Evolutionary conservation across 2,113 vertebrate genomes (phyloP), one percentile per base, ranked within the genome.

Genomic region (Lophura nycthemera): DNA sequence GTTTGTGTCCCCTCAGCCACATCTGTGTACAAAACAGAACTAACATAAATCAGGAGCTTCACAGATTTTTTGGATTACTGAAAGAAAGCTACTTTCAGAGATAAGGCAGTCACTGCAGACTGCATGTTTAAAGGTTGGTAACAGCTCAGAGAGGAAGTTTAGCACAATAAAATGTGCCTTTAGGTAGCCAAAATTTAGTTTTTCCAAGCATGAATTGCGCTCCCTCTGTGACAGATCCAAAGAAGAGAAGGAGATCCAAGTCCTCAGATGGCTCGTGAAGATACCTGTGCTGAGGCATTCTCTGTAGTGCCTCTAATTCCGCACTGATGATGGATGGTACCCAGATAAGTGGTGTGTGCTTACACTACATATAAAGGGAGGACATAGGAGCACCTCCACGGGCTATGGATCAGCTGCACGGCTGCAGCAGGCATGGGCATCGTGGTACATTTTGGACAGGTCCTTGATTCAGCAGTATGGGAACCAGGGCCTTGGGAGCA

Each of bases 311-410:
- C 32, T 72, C 43, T 38, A 12, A 0, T 56, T 69, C 54, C 32
- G 7, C 60, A 54, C 24, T 12, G 34, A 34, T 5, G 25, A 83
- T 13, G 72, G 50, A 36, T 0, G 0, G 8, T 69, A 22, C 25
- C 24, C 43, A 56, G 34, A 56, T 8, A 40, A 20, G 25, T 10
- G n/a, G 18, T 11, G 38, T 54, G 48, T 70, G 60, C 42, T 59
- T 47, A 43, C 25, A 43, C 21, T 63, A 54, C n/a, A 38, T 27
- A 43, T 84, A 74, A 71, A 60, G 16, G 61, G 60, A 30, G 34
- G 22, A 59, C 6, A 13, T 10, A 6, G 32, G 21, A 65, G 32
- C 13, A 65, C 15, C 48, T 60, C 43, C n/a, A 40, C 1, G 5
- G 27, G n/a, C 30, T 47, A 57, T 42, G 29, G 54, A 13, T 34